phyloP scores from a whole-genome alignment of 2,797 vertebrate genomes.

The Danio kyathit region DNA sequence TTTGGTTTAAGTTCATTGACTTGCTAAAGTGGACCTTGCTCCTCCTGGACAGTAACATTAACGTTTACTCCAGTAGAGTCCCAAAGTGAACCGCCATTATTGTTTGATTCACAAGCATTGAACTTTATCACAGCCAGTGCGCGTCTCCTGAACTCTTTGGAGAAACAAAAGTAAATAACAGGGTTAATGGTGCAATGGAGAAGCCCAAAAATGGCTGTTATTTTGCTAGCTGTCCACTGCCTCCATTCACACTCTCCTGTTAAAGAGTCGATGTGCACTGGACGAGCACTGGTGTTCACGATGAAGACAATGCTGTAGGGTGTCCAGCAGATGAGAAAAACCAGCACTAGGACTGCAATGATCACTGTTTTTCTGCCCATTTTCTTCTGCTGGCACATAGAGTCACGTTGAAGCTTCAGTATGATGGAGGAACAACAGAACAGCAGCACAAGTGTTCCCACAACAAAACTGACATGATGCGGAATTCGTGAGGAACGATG shows the following conservation, averaged over 20 bases:
- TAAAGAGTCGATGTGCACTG: not conserved
- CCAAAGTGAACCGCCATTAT: slow-evolving; percentile 65
- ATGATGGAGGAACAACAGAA: slow-evolving; percentile 85
- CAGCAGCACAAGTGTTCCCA: slow-evolving; percentile 84
- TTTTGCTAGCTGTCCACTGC: slow-evolving; percentile 31
- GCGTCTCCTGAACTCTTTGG: slow-evolving; percentile 65
- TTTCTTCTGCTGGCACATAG: slow-evolving; percentile 77
- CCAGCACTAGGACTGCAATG: slow-evolving; percentile 79
- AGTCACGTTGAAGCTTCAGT: slow-evolving; percentile 68
- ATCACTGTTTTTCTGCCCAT: slow-evolving; percentile 74
- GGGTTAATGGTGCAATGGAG: slow-evolving; percentile 73
- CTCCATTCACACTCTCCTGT: not conserved
- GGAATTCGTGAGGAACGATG: slow-evolving; percentile 83
- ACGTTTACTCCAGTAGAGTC: slow-evolving; percentile 60
- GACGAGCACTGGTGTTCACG: slow-evolving; percentile 67
- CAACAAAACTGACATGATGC: slow-evolving; percentile 83
- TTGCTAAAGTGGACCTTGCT: slow-evolving; percentile 46
- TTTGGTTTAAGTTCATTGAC: slow-evolving; percentile 27
- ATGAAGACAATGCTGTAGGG: slow-evolving; percentile 86
- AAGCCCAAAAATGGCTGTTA: slow-evolving; percentile 66
- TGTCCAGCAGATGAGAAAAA: slow-evolving; percentile 87
- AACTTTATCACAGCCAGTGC: slow-evolving; percentile 52
- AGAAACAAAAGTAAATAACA: slow-evolving; percentile 70
- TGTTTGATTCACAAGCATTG: not conserved
- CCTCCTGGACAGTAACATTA: slow-evolving; percentile 14